A percentile compares a stretch with the other conserved stretches of the same genome.
These are phyloP conservation scores for Zaprionus inermis DNA, from an alignment of 1,140 invertebrate species.

Conservation along the genomic window DNA sequence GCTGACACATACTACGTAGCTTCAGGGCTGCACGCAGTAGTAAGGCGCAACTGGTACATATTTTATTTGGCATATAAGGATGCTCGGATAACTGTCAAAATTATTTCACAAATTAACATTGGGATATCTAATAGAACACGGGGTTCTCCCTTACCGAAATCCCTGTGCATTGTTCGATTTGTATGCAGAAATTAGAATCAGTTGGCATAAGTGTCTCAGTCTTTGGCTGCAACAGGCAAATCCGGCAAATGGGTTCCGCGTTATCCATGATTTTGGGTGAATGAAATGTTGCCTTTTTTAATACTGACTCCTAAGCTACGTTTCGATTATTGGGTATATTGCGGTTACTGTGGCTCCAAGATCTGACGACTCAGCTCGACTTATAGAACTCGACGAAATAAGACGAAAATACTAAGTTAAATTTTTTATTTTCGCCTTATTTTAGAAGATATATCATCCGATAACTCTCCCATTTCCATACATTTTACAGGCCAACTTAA, in stretches of 20 bases:
- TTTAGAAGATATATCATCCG: too few relatives aligned
- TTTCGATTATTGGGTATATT: too few relatives aligned
- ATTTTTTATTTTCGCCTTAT: too few relatives aligned
- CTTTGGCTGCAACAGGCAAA: slow-evolving; percentile 59
- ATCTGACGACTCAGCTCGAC: too few relatives aligned
- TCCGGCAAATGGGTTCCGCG: slow-evolving; percentile 46
- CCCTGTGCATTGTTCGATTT: slow-evolving; percentile 57
- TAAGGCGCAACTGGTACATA: slow-evolving; percentile 63
- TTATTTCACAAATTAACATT: neutral
- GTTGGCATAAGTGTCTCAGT: slow-evolving; percentile 57
- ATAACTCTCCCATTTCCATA: too few relatives aligned
- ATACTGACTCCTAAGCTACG: too few relatives aligned
- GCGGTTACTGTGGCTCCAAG: too few relatives aligned
- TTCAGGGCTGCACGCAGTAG: slow-evolving; percentile 59
- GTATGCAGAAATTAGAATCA: slow-evolving; percentile 21
- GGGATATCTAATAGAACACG: neutral
- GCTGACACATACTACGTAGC: slow-evolving; percentile 56
- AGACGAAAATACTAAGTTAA: too few relatives aligned
- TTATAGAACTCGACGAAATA: too few relatives aligned
- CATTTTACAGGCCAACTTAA: too few relatives aligned
- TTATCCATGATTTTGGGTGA: slow-evolving; percentile 17
- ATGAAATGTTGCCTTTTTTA: neutral
- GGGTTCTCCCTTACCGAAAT: slow-evolving; percentile 33
- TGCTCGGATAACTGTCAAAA: slow-evolving; percentile 42
- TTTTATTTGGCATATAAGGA: slow-evolving; percentile 40